Evolutionary conservation across 92 coral and sea anemone genomes (phyloP).

Genomic region (Parazoanthus atlanticus): DNA sequence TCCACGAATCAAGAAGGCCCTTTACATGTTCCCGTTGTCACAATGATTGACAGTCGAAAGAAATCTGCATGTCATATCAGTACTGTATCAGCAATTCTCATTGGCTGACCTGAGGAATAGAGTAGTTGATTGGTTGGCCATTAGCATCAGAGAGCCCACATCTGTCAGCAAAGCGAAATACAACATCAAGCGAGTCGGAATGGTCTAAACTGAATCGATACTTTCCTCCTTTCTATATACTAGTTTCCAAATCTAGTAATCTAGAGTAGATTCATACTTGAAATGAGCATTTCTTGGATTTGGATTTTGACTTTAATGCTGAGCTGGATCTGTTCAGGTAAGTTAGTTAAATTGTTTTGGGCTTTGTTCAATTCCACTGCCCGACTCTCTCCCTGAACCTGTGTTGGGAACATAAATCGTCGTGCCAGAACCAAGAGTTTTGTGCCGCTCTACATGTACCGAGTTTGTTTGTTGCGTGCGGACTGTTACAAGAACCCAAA

Average conservation of each 20-base stretch:
- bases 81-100: neutral
- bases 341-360: neutral
- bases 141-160: constrained; percentile 43
- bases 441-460: neutral
- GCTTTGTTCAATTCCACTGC: constrained; percentile 1
- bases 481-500: neutral
- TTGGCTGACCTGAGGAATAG: constrained; percentile 19
- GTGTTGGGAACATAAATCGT: neutral
- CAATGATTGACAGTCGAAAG: constrained; percentile 32
- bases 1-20: constrained; percentile 21
- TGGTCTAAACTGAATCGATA: constrained; percentile 40
- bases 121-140: constrained; percentile 41
- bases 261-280: constrained; percentile 26
- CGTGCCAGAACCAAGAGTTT: neutral
- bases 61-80: constrained; percentile 38
- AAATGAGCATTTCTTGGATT: constrained; percentile 28
- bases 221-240: constrained; percentile 6
- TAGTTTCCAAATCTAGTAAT: constrained; percentile 38
- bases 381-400: neutral
- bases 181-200: constrained; percentile 43
- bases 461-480: constrained; percentile 15
- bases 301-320: constrained; percentile 20
- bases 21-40: constrained; percentile 33
- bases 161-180: constrained; percentile 51
- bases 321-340: constrained; percentile 38